These are phyloP conservation scores for Arnoldichthys spilopterus DNA, from an alignment of 2,797 vertebrate genomes.

Conservation along the genomic window DNA sequence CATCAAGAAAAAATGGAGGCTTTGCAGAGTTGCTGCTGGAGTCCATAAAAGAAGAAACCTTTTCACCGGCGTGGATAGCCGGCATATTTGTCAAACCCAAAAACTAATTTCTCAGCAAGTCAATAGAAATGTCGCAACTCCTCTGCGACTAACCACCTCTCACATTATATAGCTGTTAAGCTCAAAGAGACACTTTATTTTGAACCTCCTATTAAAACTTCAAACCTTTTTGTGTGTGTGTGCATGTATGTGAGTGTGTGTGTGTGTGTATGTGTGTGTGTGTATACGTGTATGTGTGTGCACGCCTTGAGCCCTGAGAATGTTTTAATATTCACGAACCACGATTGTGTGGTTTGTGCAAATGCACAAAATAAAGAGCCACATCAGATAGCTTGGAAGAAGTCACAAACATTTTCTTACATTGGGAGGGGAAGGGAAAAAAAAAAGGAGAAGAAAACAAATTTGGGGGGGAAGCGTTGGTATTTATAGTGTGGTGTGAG, in stretches of 20 bases:
- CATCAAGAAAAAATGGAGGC: background rate
- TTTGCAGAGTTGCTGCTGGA: conserved; percentile 55
- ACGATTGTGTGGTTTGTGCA: conserved; percentile 80
- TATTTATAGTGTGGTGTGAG: conserved; percentile 77
- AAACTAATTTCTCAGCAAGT: conserved; percentile 71
- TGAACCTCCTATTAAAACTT: conserved; percentile 77
- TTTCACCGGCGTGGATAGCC: conserved; percentile 60
- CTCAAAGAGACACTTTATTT: conserved; percentile 81
- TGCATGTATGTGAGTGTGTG: conserved; percentile 3
- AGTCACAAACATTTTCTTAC: conserved; percentile 79
- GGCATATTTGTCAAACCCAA: conserved; percentile 74
- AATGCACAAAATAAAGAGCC: conserved; percentile 82
- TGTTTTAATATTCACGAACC: conserved; percentile 84
- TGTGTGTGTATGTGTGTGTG: conserved; percentile 29
- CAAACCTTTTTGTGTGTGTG: conserved; percentile 70
- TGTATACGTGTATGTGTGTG: background rate
- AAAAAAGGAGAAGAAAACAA: conserved; percentile 75
- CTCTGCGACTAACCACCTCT: conserved; percentile 69
- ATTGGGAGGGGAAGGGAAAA: conserved; percentile 52
- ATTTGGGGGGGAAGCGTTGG: conserved; percentile 74
- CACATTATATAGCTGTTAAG: conserved; percentile 75
- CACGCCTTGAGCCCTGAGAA: conserved; percentile 73
- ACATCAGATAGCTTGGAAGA: conserved; percentile 80
- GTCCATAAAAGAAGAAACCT: conserved; percentile 59
- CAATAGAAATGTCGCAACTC: conserved; percentile 63